Evolutionary conservation across 2,888 invertebrate species (phyloP).

Genomic region (Amblyjoppa proteus): DNA sequence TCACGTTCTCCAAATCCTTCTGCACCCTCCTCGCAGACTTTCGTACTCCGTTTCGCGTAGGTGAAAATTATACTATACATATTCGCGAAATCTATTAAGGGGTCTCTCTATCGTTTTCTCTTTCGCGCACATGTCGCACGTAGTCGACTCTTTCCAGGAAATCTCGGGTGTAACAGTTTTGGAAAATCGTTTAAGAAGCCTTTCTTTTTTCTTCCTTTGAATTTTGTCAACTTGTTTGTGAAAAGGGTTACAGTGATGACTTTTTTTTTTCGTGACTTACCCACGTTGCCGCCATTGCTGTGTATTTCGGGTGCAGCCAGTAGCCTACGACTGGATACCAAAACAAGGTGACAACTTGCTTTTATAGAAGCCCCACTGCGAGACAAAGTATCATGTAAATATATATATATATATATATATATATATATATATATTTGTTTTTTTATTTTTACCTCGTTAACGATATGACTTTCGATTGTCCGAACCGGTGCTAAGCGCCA

Average conservation of each 20-base stretch:
- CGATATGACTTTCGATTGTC: conserved; percentile 62
- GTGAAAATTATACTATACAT: conserved; percentile 44
- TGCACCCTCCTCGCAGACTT: conserved; percentile 44
- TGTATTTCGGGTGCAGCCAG: conserved; percentile 74
- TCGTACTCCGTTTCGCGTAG: conserved; percentile 26
- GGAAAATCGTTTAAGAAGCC: conserved; percentile 4
- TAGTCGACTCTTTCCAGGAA: background rate
- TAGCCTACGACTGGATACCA: conserved; percentile 77
- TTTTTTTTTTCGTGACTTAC: conserved; percentile 74
- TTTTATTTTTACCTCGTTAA: conserved; percentile 16
- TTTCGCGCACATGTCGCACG: conserved; percentile 26
- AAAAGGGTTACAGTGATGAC: background rate
- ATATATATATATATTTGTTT: no score
- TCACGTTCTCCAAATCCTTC: conserved; percentile 28
- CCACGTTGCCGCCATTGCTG: conserved; percentile 78
- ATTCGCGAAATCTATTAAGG: conserved; percentile 47
- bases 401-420: no score
- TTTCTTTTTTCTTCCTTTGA: background rate
- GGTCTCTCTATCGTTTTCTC: background rate
- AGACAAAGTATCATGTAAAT: conserved; percentile 73
- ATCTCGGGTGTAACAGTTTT: conserved; percentile 18
- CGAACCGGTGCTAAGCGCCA: conserved; percentile 77
- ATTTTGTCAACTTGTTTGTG: background rate
- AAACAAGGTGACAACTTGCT: conserved; percentile 72
- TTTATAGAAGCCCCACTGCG: conserved; percentile 78